Base-by-base conservation (phyloP, 2,797 vertebrate species). In the Danio jaintianensis region DNA sequence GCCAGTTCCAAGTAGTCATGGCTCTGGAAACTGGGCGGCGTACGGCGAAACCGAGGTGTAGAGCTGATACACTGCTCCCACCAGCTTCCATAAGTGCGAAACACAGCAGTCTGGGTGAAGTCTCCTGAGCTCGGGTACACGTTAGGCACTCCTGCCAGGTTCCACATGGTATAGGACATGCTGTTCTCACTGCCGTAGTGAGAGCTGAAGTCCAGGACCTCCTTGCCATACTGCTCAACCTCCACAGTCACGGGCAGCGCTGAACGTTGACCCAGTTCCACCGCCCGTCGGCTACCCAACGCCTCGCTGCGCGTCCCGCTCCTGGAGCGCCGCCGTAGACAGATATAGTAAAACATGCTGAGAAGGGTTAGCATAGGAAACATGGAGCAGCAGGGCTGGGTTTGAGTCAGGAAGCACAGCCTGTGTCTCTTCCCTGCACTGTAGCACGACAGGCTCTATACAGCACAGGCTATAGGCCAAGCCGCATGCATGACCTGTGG, bases 281-380 rank as follows among this genome's bases (percentile, higher is more conserved):
- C 92, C 7, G 96, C 96, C 88, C 96, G 94, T 59, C 96, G 95
- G 91, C 95, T 96, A 94, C 94, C 96, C 92, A 96, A 93, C 82
- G 95, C 94, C 86, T 99, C 97, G 42, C 96, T 95, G 88, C 96
- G 94, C 2, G 96, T 95, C 50, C 96, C 96, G 85, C 95, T 96
- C 94, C 97, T 97, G 93, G 97, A 97, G 93, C 96, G 96, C 84
- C 97, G 96, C 93, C 97, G 96, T 92, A 99, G 96, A 96, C 97
- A 99, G 88, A 98, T 97, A 91, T 98, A 99, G 94, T 99, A 99
- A 96, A 98, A 98, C 97, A 99, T 98, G 93, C 96, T 98, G 95
- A 99, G 93, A 91, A 96, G 93, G 92, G 97, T 98, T 96, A 99
- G 94, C 97, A 99, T 98, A 94, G 93, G 96, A 95, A 97, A 96